Base-by-base conservation (phyloP, 2,113 vertebrate species). In the Gymnogyps californianus region DNA sequence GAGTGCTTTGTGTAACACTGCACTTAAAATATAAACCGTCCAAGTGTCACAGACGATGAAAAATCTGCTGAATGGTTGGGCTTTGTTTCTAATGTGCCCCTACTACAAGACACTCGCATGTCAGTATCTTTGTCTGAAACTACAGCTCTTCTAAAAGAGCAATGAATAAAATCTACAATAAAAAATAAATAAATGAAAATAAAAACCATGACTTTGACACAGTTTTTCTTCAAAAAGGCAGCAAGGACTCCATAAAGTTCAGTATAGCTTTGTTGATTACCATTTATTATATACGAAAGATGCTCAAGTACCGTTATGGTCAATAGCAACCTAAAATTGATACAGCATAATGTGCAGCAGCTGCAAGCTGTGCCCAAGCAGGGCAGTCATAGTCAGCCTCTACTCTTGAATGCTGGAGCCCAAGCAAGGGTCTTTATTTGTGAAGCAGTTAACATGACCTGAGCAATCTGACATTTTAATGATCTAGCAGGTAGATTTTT, bases 401-500 rank as follows among this genome's bases (percentile, higher is more conserved):
- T 44, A 16, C 34, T 59, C 58, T 16, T 49, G 52, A 75, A 59
- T 20, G 11, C 61, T 61, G 42, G 12, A 88, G 25, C 26, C 52
- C 32, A 77, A 28, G 40, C 14, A 76, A 64, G 29, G 24, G 24
- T 29, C 47, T 75, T 75, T 75, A 40, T 58, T 93, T 90, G 42
- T 44, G 29, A 93, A 97, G 76, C 10, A 0, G 12, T 76, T 89
- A 89, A 44, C 0, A 0, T 78, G 75, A 91, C 69, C n/a, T 77
- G 40, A 46, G 38, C 42, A 38, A 58, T 57, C 58, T 85, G 92
- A 81, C n/a, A 32, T 93, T 72, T 81, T 87, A 75, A 94, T 78
- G 70, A 59, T 69, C 74, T 59, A 86, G 64, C 89, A 94, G 93
- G 92, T 97, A 94, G 90, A 91, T 85, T 91, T 90, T 89, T 93